Evolutionary conservation across 2,888 invertebrate genomes (phyloP).

Genomic region (Drosophila antonietae): DNA sequence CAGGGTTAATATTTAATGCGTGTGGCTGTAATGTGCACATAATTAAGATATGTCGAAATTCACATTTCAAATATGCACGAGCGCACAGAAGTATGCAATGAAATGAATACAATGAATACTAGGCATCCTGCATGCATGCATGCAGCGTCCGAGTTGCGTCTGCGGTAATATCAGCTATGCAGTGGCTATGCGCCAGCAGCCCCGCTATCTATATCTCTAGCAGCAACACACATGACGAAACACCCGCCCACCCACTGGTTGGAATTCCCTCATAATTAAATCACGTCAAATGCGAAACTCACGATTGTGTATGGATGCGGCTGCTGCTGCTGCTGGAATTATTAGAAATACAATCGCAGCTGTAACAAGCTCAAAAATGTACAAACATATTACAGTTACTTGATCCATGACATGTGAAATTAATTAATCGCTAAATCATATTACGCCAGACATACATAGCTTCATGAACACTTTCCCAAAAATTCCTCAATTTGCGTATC

Average conservation of each 20-base stretch:
- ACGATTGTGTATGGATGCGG: not conserved
- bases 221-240: not conserved
- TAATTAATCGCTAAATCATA: conserved; percentile 24
- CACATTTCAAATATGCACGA: conserved; percentile 42
- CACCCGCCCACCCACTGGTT: not conserved
- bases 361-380: not conserved
- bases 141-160: not conserved
- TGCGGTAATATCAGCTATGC: conserved; percentile 11
- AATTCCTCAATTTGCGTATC: conserved; percentile 39
- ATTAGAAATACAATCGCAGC: not conserved
- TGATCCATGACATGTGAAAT: conserved; percentile 2
- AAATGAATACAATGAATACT: conserved; percentile 16
- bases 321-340: conserved; percentile 3
- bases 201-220: not conserved
- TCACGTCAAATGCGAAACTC: conserved; percentile 36
- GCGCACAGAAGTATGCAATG: conserved; percentile 42
- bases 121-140: conserved; percentile 9
- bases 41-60: conserved; percentile 60
- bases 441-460: conserved; percentile 5
- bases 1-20: conserved; percentile 65
- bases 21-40: conserved; percentile 66
- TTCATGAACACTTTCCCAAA: conserved; percentile 8
- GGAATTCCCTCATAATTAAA: conserved; percentile 49
- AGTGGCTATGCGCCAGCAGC: conserved; percentile 11
- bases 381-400: conserved; percentile 3